Evolutionary conservation across 1,140 invertebrate species (phyloP), one percentile per base, ranked within the genome.

Genomic region (Dendroctonus valens): DNA sequence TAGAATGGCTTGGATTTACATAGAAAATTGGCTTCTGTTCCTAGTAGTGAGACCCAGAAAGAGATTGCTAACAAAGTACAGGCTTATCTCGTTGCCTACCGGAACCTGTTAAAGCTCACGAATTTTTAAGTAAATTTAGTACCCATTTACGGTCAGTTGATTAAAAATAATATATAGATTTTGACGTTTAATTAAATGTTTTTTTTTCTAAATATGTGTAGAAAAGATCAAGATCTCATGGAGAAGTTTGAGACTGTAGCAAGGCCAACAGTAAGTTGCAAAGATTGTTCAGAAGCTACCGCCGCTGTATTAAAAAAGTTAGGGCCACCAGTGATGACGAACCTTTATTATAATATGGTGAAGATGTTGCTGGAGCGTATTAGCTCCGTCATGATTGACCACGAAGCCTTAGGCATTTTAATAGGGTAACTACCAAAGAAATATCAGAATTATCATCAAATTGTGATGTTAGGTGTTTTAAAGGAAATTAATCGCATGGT

Each of bases 361-460:
- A 73, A 98, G 82, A 93, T 94, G 86, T 78, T 98, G 9, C 81
- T 98, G 39, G 95, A 98, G 79, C 82, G 96, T 69, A 91, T 96
- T 9, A 96, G 94, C 44, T 96, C 94, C 0, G 93, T 98, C 3
- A 94, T 98, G 89, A 91, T 99, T 12, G 96, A 99, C 77, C 88
- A 90, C 70, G 87, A 91, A 66, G 92, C 94, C 0, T 84, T 95
- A 61, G 85, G 88, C 58, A 81, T 88, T 61, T 80, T 90, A n/a
- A 85, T 91, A 42, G 81, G 84, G 66, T 68, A 57, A 26, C 1
- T 26, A 26, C 26, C 26, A 26, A 1, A 26, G 26, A 26, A 26
- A 26, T 26, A 3, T 26, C 3, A 26, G 26, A 26, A 26, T 26
- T 26, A 26, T 26, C 26, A 26, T 26, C 26, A 26, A 26, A 26